Percentiles rank a stretch among this genome's conserved stretches.
Conservation (phyloP, 2,113 vertebrate species). For the Paradisaea rubra region DNA sequence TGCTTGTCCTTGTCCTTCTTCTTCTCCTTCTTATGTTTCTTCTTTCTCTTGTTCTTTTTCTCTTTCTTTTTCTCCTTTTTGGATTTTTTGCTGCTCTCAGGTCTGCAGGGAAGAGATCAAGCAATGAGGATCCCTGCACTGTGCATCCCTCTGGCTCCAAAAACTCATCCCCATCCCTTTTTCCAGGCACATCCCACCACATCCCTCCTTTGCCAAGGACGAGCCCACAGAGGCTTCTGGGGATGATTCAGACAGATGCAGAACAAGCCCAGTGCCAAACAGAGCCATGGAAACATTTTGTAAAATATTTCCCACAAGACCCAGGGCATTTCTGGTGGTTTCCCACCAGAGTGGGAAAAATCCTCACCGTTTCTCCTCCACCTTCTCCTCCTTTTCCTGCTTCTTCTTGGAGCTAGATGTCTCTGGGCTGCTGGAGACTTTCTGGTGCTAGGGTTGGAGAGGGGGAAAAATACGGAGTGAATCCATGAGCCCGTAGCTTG, state of each 20-base stretch:
- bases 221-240: background rate
- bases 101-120: conserved; percentile 2
- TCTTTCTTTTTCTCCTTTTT: conserved; percentile 83
- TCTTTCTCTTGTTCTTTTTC: conserved; percentile 80
- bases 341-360: background rate
- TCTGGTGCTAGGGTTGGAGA: conserved; percentile 75
- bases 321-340: background rate
- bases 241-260: background rate
- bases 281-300: background rate
- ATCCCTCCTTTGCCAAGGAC: background rate
- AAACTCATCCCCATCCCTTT: background rate
- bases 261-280: background rate
- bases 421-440: conserved; percentile 62
- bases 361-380: conserved; percentile 65
- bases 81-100: conserved; percentile 72
- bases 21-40: conserved; percentile 80
- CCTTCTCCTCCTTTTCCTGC: conserved; percentile 57
- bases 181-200: background rate
- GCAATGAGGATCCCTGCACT: background rate
- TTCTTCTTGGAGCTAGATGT: conserved; percentile 4
- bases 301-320: background rate
- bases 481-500: accelerated
- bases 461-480: accelerated
- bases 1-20: conserved; percentile 80
- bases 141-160: background rate